Conservation (phyloP, 2,113 vertebrate genomes). For the Vulpes ferrilata region DNA sequence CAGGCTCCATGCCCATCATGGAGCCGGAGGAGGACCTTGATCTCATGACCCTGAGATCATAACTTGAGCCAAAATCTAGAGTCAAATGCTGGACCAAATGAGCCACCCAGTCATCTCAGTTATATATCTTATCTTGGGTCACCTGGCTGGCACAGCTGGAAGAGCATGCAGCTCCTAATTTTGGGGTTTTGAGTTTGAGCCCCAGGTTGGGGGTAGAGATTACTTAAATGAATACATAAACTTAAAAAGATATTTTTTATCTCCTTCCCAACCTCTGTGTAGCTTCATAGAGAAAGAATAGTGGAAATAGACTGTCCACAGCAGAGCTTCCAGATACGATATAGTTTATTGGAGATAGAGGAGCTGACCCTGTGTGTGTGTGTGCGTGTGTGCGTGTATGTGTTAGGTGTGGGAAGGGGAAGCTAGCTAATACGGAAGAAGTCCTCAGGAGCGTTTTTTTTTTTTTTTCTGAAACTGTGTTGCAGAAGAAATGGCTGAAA, state of each 20-base stretch:
- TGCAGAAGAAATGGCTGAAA: not conserved
- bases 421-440: not conserved
- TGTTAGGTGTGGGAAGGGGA: not conserved
- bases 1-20: not conserved
- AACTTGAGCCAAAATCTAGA: too few relatives aligned
- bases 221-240: not conserved
- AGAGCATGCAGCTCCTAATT: not conserved
- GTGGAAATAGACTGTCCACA: not conserved
- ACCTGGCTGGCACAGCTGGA: not conserved
- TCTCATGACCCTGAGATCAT: not conserved
- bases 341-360: not conserved
- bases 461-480: not conserved
- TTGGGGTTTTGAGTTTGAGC: not conserved
- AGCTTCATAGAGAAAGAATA: not conserved
- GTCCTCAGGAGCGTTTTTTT: not conserved
- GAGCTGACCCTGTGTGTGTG: not conserved
- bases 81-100: too few relatives aligned
- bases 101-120: too few relatives aligned
- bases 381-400: not conserved
- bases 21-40: accelerated
- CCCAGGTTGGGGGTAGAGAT: not conserved
- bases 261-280: not conserved
- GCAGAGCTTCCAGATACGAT: not conserved
- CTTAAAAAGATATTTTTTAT: not conserved
- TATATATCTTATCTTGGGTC: not conserved